These are phyloP conservation scores for Philonicus albiceps DNA, from an alignment of 2,888 invertebrate genomes.

Conservation along the genomic window DNA sequence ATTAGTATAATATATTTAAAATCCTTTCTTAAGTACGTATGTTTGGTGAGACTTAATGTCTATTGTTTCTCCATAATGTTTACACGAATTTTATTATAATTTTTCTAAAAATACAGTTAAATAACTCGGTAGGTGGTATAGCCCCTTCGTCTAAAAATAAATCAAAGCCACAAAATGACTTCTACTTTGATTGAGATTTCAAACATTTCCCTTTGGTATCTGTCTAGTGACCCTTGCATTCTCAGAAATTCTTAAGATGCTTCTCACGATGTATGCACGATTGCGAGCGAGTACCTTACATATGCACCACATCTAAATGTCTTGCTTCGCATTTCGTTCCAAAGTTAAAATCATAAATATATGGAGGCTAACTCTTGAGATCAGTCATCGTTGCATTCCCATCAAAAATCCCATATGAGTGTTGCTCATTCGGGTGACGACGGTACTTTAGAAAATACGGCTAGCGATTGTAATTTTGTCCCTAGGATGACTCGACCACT, in stretches of 20 bases:
- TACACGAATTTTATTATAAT: not conserved
- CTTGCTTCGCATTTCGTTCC: not conserved
- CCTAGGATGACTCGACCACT: not conserved
- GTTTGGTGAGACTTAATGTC: too few relatives aligned
- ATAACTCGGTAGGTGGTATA: conserved; percentile 22
- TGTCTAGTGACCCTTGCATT: not conserved
- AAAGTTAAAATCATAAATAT: not conserved
- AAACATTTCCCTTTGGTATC: not conserved
- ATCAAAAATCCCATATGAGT: not conserved
- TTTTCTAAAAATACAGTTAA: not conserved
- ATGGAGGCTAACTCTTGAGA: conserved; percentile 7
- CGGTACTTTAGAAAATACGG: not conserved
- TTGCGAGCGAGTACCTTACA: conserved; percentile 18
- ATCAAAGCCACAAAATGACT: not conserved
- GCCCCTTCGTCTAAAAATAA: conserved; percentile 18
- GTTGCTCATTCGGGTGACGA: not conserved
- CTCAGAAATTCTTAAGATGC: conserved; percentile 21
- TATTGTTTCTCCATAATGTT: not conserved
- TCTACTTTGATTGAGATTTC: conserved; percentile 22
- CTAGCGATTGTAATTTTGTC: not conserved
- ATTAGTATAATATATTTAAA: too few relatives aligned
- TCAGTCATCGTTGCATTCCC: conserved; percentile 15
- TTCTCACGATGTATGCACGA: conserved; percentile 5
- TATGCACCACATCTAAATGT: not conserved
- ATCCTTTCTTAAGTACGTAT: too few relatives aligned